These are phyloP conservation scores for fruit fly (Drosophila melanogaster) DNA, from an alignment of 1,140 invertebrate genomes.

Conservation along the genomic window DNA sequence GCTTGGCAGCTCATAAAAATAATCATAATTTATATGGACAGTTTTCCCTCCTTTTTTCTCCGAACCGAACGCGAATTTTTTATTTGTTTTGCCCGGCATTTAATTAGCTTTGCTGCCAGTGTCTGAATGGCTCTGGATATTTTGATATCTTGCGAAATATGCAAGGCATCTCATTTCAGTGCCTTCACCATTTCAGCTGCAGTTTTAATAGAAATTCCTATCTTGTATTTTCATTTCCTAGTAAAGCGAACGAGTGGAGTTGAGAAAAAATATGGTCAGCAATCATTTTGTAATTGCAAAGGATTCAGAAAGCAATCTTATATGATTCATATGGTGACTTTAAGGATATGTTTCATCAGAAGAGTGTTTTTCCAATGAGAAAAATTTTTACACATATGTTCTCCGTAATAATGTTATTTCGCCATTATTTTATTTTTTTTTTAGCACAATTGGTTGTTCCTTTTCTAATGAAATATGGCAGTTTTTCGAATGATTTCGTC, in stretches of 20 bases:
- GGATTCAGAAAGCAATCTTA: too few relatives aligned
- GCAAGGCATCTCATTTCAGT: slow-evolving; percentile 13
- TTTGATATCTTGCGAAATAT: slow-evolving; percentile 30
- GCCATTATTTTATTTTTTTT: too few relatives aligned
- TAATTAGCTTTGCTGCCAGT: slow-evolving; percentile 41
- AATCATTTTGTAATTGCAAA: too few relatives aligned
- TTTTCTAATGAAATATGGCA: neutral
- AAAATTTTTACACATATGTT: too few relatives aligned
- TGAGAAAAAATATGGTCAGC: neutral
- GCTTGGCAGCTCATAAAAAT: slow-evolving; percentile 30
- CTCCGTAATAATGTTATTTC: neutral
- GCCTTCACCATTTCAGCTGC: slow-evolving; percentile 9
- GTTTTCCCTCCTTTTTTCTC: neutral
- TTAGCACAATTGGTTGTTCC: neutral
- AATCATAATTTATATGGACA: slow-evolving; percentile 45
- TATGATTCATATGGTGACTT: too few relatives aligned
- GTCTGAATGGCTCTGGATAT: slow-evolving; percentile 23
- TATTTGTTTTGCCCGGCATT: slow-evolving; percentile 25
- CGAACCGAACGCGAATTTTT: neutral
- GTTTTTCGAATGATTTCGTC: slow-evolving; percentile 14
- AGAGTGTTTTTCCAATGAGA: too few relatives aligned
- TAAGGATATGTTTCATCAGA: too few relatives aligned
- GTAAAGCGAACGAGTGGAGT: neutral
- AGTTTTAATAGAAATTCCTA: slow-evolving; percentile 50
- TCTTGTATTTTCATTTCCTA: slow-evolving; percentile 29